Evolutionary conservation across 2,888 invertebrate species (phyloP).

Genomic region (Mimachlamys varia): DNA sequence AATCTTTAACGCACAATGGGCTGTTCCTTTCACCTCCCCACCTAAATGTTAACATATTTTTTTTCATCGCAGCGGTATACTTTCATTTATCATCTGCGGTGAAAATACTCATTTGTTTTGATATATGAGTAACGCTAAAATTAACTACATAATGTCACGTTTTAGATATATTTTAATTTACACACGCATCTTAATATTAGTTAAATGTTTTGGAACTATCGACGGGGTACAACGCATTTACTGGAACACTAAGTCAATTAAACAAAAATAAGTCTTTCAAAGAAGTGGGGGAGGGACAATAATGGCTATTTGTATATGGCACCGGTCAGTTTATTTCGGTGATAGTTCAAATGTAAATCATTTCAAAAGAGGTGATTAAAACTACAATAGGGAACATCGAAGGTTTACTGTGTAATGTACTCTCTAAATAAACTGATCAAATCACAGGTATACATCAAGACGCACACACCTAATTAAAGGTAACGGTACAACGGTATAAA

Average conservation of each 20-base stretch:
- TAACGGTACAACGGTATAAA: background rate
- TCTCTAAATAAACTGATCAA: background rate
- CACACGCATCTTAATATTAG: background rate
- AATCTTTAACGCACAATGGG: constrained; percentile 7
- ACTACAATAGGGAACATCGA: constrained; percentile 8
- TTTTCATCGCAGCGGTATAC: background rate
- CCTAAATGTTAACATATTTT: constrained; percentile 16
- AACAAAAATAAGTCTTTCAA: constrained; percentile 25
- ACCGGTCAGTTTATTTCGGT: background rate
- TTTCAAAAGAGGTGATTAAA: background rate
- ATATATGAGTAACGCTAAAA: background rate
- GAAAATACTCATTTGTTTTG: background rate
- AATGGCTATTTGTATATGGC: background rate
- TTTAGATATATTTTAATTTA: background rate
- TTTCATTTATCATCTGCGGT: background rate
- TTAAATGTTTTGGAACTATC: constrained; percentile 10
- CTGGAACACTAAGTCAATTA: constrained; percentile 32
- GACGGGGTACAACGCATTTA: constrained; percentile 18
- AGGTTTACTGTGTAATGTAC: background rate
- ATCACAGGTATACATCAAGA: background rate
- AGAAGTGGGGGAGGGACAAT: constrained; percentile 6
- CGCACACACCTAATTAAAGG: background rate
- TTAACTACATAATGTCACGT: background rate
- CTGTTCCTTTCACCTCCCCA: constrained; percentile 36
- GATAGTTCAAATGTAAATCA: background rate